Evolutionary conservation across 2,888 invertebrate genomes (phyloP), one percentile per base, ranked within the genome.

Genomic region (Cotesia congregata): DNA sequence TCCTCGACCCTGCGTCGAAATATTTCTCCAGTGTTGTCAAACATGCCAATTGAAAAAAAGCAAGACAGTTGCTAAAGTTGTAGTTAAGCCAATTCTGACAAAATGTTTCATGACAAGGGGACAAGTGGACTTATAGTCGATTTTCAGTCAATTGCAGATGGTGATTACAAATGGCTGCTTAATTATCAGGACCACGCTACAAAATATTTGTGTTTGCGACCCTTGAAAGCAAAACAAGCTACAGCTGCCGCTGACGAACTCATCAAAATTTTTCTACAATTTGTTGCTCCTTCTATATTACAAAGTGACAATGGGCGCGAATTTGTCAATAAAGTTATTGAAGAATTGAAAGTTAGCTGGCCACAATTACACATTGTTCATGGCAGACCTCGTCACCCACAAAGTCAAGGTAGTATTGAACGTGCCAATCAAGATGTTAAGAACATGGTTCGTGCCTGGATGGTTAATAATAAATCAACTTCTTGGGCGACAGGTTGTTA

Each of bases 361-460:
- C 78, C 80, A 17, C 77, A 81, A 65, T 78, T 83, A 62, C 81
- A 83, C 73, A 83, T 85, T 67, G 82, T 85, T 59, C 83, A 82
- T 72, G 83, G 81, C 68, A 85, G 83, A 76, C 76, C 83, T 60
- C 79, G 79, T 65, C 83, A 82, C 70, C 80, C 80, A 74, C 83
- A 82, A 79, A 82, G 77, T 64, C 82, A 84, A 78, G 82, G 81
- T 72, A 80, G 80, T 65, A 79, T 84, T 17, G 83, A 83, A 79
- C 72, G 79, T 65, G 77, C 81, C 1, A 83, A 83, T 75, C 80
- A 80, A 72, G 82, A 83, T 78, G 74, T 79, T 78, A 74, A 83
- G 77, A 83, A 83, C 77, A 85, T 82, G 77, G 59, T 82, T 76
- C 79, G 80, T 75, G 79, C 86, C 1, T 90, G 89, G 89, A 79